Evolutionary conservation across 2,797 vertebrate genomes (phyloP).

Genomic region (Acropternis orthonyx): DNA sequence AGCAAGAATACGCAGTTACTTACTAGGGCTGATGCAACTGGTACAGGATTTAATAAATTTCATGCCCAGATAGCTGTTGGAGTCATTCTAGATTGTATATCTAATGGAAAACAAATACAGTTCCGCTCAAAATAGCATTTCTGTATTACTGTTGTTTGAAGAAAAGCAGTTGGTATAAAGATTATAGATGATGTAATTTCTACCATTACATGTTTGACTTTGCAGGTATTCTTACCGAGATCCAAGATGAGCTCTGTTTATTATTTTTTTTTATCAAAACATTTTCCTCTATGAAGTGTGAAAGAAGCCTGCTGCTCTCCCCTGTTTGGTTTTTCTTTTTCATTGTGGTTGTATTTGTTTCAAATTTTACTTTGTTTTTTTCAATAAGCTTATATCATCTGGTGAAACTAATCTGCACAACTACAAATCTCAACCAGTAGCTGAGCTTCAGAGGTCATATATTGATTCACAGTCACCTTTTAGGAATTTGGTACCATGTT

Average conservation of each 20-base stretch:
- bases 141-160: slow-evolving; percentile 51
- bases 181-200: slow-evolving; percentile 66
- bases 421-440: background rate
- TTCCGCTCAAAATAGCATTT: slow-evolving; percentile 50
- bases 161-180: slow-evolving; percentile 61
- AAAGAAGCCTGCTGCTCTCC: background rate
- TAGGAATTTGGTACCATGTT: background rate
- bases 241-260: slow-evolving; percentile 51
- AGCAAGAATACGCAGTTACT: background rate
- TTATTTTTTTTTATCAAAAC: slow-evolving; percentile 50
- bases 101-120: slow-evolving; percentile 59
- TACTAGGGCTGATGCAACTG: slow-evolving; percentile 12
- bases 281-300: slow-evolving; percentile 21
- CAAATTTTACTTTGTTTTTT: background rate
- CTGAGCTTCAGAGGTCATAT: background rate
- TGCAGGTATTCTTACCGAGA: slow-evolving; percentile 22
- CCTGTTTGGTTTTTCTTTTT: background rate
- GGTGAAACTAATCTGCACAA: background rate
- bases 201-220: slow-evolving; percentile 47
- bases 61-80: slow-evolving; percentile 18
- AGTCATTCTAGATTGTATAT: slow-evolving; percentile 33
- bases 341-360: background rate
- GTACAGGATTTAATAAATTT: slow-evolving; percentile 33
- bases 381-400: background rate
- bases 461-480: background rate